Conservation (phyloP, 2,797 vertebrate genomes). For the Pseudocheirus occidentalis region DNA sequence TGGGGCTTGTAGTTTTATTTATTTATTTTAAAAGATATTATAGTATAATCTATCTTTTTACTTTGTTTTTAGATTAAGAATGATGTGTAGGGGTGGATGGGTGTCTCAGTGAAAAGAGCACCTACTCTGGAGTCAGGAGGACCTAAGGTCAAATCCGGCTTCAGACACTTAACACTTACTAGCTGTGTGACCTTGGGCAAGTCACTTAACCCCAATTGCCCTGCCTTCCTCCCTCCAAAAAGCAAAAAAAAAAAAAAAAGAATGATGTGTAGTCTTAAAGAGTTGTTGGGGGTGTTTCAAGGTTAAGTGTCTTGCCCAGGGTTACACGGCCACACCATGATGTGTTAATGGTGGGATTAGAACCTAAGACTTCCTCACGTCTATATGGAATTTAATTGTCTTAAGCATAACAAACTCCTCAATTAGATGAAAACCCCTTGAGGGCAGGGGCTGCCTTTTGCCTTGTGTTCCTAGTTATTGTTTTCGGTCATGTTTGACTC, state of each 20-base stretch:
- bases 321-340: not conserved
- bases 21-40: not conserved
- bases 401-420: not conserved
- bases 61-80: no score
- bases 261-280: not conserved
- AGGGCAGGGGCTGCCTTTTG: not conserved
- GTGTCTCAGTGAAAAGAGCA: no score
- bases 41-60: not conserved
- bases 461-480: no score
- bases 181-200: no score
- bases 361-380: not conserved
- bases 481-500: no score
- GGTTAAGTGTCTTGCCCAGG: not conserved
- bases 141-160: no score
- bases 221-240: no score
- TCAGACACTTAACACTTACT: no score
- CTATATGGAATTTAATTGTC: not conserved
- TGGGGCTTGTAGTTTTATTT: not conserved
- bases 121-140: no score
- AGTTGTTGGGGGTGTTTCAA: not conserved
- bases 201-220: no score
- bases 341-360: not conserved
- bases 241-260: not conserved
- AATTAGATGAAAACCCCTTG: not conserved
- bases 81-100: no score